phyloP scores from a whole-genome alignment of 2,797 vertebrate genomes.

The Anomalospiza imberbis region DNA sequence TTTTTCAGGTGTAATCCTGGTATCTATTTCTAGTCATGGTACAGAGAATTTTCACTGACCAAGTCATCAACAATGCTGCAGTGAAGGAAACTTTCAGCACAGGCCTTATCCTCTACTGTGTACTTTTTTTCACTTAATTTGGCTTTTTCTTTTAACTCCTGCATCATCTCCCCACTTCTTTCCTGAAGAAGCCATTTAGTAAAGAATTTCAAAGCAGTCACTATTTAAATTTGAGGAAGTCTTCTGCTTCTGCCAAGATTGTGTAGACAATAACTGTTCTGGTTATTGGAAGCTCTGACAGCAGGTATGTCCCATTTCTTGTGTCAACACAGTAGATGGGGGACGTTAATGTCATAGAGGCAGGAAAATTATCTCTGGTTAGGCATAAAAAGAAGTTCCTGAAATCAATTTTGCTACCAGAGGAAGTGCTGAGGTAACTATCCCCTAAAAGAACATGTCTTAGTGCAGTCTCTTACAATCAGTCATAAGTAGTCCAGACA shows the following conservation, averaged over 20 bases:
- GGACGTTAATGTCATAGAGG: neutral
- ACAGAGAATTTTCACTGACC: neutral
- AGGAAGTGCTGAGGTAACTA: neutral
- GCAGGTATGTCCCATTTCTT: accelerated
- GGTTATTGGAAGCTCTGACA: neutral
- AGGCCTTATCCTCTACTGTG: neutral
- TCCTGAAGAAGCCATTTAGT: neutral
- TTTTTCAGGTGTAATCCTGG: neutral
- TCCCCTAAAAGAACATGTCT: neutral
- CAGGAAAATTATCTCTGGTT: neutral
- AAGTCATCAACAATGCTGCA: neutral
- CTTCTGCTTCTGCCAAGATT: neutral
- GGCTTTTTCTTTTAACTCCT: neutral
- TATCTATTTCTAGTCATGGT: neutral
- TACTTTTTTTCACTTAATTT: neutral
- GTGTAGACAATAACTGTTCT: neutral
- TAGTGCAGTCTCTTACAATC: neutral
- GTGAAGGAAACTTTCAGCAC: neutral
- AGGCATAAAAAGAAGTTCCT: neutral
- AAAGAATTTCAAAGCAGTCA: neutral
- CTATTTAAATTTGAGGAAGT: neutral
- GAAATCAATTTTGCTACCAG: neutral
- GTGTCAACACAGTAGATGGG: neutral
- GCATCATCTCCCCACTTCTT: neutral
- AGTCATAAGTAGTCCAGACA: neutral